phyloP scores from a whole-genome alignment of 2,113 vertebrate genomes.

The Pterocles orientalis region DNA sequence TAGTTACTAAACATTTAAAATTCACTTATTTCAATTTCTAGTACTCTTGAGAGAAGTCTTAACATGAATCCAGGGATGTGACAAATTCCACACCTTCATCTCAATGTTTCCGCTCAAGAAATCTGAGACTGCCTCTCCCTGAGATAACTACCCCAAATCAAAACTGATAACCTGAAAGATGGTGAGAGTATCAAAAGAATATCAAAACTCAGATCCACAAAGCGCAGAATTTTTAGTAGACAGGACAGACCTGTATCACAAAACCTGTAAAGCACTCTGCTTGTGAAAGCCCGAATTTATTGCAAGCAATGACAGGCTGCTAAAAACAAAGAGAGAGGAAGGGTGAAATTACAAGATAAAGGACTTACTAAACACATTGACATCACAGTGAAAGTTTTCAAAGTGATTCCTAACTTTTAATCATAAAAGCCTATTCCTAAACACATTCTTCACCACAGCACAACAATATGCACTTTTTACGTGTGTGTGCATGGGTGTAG shows the following conservation, averaged over 20 bases:
- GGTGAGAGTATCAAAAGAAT: not conserved
- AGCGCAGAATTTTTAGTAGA: not conserved
- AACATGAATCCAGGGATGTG: not conserved
- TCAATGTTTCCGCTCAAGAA: not conserved
- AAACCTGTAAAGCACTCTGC: not conserved
- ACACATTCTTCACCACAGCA: slow-evolving; percentile 38
- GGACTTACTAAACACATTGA: slow-evolving; percentile 42
- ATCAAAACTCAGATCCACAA: not conserved
- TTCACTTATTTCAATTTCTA: not conserved
- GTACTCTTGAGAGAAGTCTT: not conserved
- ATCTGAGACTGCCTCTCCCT: not conserved
- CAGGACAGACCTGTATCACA: not conserved
- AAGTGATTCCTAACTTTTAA: slow-evolving; percentile 51
- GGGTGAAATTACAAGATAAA: slow-evolving; percentile 63
- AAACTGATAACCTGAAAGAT: not conserved
- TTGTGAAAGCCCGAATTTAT: not conserved
- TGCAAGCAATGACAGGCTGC: not conserved
- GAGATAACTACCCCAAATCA: not conserved
- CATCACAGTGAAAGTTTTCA: slow-evolving; percentile 8
- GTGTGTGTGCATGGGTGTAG: not conserved
- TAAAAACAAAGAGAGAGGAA: slow-evolving; percentile 44
- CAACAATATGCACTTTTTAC: slow-evolving; percentile 19
- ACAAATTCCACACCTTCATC: not conserved
- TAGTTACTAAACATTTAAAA: not conserved
- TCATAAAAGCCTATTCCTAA: slow-evolving; percentile 62